Evolutionary conservation across 2,797 vertebrate species (phyloP), one percentile per base, ranked within the genome.

Genomic region (Eurystomus glaucurus): DNA sequence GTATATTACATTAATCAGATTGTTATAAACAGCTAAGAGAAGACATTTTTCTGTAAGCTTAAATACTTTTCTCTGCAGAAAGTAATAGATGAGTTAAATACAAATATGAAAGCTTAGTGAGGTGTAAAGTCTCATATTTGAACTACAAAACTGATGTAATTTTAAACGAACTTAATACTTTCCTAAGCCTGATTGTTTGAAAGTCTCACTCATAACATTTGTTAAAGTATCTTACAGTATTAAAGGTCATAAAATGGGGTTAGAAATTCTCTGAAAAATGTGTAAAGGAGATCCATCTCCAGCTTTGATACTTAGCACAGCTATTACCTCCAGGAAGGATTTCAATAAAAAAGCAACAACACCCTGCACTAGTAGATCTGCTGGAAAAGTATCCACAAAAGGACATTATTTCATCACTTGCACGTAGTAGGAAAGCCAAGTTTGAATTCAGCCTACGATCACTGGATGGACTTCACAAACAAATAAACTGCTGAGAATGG

Each of bases 141-240:
- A 97, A 54, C 82, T 70, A 78, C 41, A 80, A 72, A 74, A 84
- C 17, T 25, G 68, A 41, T 18, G 51, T 81, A 64, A 88, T 96
- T 97, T 48, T 52, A 96, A 95, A 95, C 26, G 91, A 94, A 97
- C 96, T 79, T 90, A 96, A 95, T 72, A 91, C 75, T 78, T n/a
- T 90, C 71, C 76, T 29, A 83, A 93, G 29, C 75, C 94, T 77
- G 75, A 88, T 64, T 95, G 90, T 75, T 85, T 79, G 50, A 93
- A 81, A 88, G 85, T 68, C 74, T 95, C 96, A 72, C 46, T 94
- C 87, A 55, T 58, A 93, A 92, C 78, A 96, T 82, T 72, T 79
- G 52, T 87, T 85, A 15, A 50, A 75, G 70, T 75, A 80, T 28
- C 37, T 71, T 58, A 52, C 6, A 66, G 25, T n/a, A 66, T 14